These are phyloP conservation scores for Acrocyrtus sp. DNA, from an alignment of 2,888 invertebrate genomes.

Conservation along the genomic window DNA sequence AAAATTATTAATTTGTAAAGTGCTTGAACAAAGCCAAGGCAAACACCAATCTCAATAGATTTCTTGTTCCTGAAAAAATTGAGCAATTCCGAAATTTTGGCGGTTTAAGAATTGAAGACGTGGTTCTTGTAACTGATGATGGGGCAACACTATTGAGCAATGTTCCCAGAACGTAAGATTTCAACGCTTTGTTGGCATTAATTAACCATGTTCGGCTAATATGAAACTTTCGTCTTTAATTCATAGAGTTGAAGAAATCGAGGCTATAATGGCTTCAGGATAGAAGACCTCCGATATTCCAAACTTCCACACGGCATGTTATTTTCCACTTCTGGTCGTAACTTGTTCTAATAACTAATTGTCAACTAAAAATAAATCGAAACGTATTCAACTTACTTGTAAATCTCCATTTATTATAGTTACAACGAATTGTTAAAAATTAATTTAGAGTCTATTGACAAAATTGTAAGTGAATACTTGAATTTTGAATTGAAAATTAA, in stretches of 20 bases:
- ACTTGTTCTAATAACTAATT: no score
- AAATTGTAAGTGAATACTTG: no score
- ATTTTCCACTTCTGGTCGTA: no score
- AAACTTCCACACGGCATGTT: no score
- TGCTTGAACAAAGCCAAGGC: slow-evolving; percentile 82
- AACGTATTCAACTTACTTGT: no score
- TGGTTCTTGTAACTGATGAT: slow-evolving; percentile 85
- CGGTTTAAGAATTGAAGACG: slow-evolving; percentile 97
- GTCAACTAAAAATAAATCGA: no score
- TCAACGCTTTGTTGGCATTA: background rate
- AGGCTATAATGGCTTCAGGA: slow-evolving; percentile 76
- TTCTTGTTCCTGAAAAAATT: slow-evolving; percentile 79
- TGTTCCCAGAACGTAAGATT: slow-evolving; percentile 86
- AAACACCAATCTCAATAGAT: slow-evolving; percentile 77
- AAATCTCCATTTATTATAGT: no score
- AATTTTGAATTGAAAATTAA: background rate
- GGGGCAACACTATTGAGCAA: slow-evolving; percentile 89
- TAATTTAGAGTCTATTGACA: no score
- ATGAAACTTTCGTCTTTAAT: background rate
- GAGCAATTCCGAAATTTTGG: slow-evolving; percentile 85
- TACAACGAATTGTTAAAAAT: no score
- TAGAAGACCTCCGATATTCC: no score
- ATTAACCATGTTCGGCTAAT: no score
- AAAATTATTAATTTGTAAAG: slow-evolving; percentile 71
- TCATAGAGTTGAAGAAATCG: slow-evolving; percentile 81